Percentiles rank a stretch among this genome's conserved stretches.
phyloP scores from a whole-genome alignment of 2,797 vertebrate genomes.

The Periophthalmus magnuspinnatus region DNA sequence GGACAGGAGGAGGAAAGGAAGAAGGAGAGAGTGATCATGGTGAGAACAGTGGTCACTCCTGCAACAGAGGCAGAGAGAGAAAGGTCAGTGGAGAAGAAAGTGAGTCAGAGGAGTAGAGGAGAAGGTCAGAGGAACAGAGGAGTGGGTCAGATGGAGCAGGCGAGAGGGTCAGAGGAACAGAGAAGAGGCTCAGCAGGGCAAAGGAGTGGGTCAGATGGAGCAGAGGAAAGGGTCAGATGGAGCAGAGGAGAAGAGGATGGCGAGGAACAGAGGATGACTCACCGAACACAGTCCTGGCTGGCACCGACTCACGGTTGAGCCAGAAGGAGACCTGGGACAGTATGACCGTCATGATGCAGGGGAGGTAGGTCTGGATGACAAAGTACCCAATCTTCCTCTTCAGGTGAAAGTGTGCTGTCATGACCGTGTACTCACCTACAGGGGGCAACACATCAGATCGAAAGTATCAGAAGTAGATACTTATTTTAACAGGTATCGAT shows the following conservation, averaged over 20 bases:
- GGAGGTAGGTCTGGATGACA: constrained; percentile 98
- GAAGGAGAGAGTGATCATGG: not conserved
- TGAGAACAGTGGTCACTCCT: no score
- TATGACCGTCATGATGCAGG: constrained; percentile 99
- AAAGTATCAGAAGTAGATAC: no score
- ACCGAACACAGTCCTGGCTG: constrained; percentile 97
- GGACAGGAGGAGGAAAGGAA: not conserved
- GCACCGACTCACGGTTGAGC: constrained; percentile 97
- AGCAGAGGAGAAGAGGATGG: no score
- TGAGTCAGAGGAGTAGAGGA: no score
- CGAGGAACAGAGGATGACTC: constrained; percentile 49
- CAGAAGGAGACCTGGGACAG: constrained; percentile 99
- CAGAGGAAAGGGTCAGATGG: no score
- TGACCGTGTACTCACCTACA: constrained; percentile 96
- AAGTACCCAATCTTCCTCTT: constrained; percentile 99
- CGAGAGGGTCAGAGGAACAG: no score
- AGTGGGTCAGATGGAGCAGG: no score
- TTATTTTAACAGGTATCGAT: no score
- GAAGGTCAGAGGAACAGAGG: no score
- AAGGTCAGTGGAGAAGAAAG: not conserved
- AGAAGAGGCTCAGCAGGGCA: no score
- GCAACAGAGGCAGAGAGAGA: not conserved
- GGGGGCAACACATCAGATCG: not conserved
- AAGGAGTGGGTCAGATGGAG: no score
- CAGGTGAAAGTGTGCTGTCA: constrained; percentile 98